phyloP scores from a whole-genome alignment of 1,140 invertebrate species.

The Elymnias hypermnestra region DNA sequence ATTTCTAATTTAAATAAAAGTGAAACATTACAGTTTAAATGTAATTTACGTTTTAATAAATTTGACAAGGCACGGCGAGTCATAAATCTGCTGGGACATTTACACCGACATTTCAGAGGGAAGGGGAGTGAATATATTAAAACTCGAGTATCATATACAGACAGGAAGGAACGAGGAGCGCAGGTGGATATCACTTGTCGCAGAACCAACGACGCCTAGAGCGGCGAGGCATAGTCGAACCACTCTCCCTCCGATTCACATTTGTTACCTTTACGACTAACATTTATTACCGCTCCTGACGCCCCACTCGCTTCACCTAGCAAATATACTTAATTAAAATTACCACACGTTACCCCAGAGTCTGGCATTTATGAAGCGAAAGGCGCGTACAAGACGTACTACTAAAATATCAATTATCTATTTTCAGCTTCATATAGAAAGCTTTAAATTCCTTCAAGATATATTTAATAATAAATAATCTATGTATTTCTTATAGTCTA shows the following conservation, averaged over 20 bases:
- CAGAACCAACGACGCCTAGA: slow-evolving; percentile 9
- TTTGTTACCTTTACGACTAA: slow-evolving; percentile 54
- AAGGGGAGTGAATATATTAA: slow-evolving; percentile 28
- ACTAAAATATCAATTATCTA: background rate
- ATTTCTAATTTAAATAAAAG: background rate
- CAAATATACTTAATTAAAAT: slow-evolving; percentile 68
- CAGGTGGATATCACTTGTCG: slow-evolving; percentile 33
- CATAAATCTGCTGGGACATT: slow-evolving; percentile 14
- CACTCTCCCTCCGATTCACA: slow-evolving; percentile 31
- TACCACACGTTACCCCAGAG: slow-evolving; percentile 41
- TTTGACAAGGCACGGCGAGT: slow-evolving; percentile 1
- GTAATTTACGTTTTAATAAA: slow-evolving; percentile 6
- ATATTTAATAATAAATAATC: no score
- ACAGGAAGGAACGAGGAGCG: slow-evolving; percentile 43
- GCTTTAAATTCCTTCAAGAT: no score
- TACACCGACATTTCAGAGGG: slow-evolving; percentile 9
- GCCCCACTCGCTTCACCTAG: slow-evolving; percentile 38
- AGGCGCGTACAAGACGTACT: no score
- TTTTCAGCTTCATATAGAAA: no score
- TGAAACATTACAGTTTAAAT: slow-evolving; percentile 1
- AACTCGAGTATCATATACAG: slow-evolving; percentile 27
- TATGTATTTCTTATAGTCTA: no score
- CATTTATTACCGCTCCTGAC: slow-evolving; percentile 47
- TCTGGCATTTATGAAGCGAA: slow-evolving; percentile 6
- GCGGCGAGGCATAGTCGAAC: slow-evolving; percentile 12